These are phyloP conservation scores for Diplodus puntazzo DNA, from an alignment of 2,797 vertebrate species.

Conservation along the genomic window DNA sequence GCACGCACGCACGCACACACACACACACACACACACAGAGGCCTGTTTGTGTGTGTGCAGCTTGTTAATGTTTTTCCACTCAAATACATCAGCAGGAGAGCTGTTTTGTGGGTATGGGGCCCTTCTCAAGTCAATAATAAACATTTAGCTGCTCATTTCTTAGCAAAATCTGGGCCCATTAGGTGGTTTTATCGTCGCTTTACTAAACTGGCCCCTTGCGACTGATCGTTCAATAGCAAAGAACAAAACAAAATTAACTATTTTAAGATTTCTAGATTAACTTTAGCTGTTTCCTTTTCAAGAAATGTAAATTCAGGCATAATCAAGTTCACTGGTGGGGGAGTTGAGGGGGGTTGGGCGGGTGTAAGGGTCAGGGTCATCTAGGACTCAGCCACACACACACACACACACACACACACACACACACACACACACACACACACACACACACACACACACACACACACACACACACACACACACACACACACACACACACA, in stretches of 20 bases:
- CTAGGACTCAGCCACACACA: constrained; percentile 44
- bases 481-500: neutral
- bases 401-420: too few species aligned
- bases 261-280: neutral
- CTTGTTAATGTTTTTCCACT: constrained; percentile 24
- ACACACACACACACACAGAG: neutral
- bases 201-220: too few species aligned
- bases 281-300: neutral
- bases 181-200: neutral
- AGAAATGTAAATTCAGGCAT: constrained; percentile 1
- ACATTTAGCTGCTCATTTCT: too few species aligned
- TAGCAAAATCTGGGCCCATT: neutral
- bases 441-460: constrained; percentile 8
- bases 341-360: neutral
- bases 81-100: constrained; percentile 11
- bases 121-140: neutral
- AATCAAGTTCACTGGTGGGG: constrained; percentile 40
- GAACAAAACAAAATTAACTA: too few species aligned
- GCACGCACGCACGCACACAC: neutral
- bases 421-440: neutral
- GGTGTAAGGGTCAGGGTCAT: constrained; percentile 64
- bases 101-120: neutral
- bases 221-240: too few species aligned
- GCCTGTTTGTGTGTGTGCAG: constrained; percentile 16
- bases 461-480: neutral